Evolutionary conservation across 2,113 vertebrate species (phyloP), one percentile per base, ranked within the genome.

Genomic region (Oryzias woworae): DNA sequence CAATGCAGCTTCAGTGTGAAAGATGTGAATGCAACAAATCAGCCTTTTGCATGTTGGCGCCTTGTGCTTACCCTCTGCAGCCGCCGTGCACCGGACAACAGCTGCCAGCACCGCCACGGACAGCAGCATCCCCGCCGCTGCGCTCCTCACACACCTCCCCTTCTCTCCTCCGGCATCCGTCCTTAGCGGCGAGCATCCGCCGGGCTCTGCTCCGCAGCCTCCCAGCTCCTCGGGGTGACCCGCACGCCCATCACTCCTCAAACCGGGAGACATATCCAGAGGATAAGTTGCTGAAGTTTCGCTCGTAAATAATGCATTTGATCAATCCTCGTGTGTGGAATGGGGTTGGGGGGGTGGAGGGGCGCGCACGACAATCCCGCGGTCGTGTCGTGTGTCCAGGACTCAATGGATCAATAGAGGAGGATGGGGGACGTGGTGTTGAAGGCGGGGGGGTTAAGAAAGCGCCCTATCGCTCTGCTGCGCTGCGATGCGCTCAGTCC

Each of bases 251-350:
- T 54, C 62, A 59, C 83, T 86, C 80, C 85, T 91, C 86, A 90
- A 18, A 85, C 86, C 77, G 77, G 86, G 83, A 91, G 90, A 85
- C 92, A 92, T 92, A 81, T 90, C 88, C 90, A 83, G 75, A 67
- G 86, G 79, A 90, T 66, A 80, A 85, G 86, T 85, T 75, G 85
- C 75, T 79, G 84, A 88, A 87, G 82, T 88, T 81, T 86, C 59
- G 79, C 69, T 82, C 85, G 84, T 88, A 78, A 86, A 91, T 89
- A 87, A 91, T 87, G 78, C 92, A 92, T 92, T 58, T 85, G 90
- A 83, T 88, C 87, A 68, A 79, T 79, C 76, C 75, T 64, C 42
- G 78, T 60, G 84, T 46, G 66, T 60, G 73, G 68, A 71, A 68
- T 70, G 61, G 50, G 17, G 75, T 7, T 20, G n/a, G 47, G 17